Evolutionary conservation across 2,888 invertebrate genomes (phyloP).

Genomic region (Phorcus lineatus): DNA sequence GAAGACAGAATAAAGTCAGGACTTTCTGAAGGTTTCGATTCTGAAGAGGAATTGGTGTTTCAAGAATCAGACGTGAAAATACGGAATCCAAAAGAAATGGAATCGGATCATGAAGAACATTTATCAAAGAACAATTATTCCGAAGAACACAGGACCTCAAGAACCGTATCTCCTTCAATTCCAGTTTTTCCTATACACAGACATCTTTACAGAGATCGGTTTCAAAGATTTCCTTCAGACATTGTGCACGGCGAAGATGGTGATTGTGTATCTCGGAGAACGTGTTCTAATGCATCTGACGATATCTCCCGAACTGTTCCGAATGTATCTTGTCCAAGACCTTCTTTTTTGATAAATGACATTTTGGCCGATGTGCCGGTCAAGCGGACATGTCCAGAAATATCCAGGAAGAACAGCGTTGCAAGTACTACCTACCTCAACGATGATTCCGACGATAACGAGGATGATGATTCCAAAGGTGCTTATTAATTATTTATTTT

Average conservation of each 20-base stretch:
- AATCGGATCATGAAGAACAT: too few species aligned
- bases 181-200: not conserved
- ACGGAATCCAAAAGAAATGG: too few species aligned
- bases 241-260: not conserved
- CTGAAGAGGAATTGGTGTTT: not conserved
- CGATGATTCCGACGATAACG: not conserved
- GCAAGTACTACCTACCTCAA: not conserved
- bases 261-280: not conserved
- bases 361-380: constrained; percentile 43
- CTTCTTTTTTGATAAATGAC: constrained; percentile 55
- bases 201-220: not conserved
- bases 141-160: too few species aligned
- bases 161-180: not conserved
- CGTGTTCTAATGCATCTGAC: not conserved
- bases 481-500: not conserved
- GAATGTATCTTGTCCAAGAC: constrained; percentile 31
- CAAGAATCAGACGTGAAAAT: not conserved
- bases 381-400: constrained; percentile 1
- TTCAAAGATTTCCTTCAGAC: not conserved
- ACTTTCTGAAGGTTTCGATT: not conserved
- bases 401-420: not conserved
- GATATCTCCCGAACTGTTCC: not conserved
- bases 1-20: not conserved
- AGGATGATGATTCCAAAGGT: not conserved
- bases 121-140: too few species aligned